These are phyloP conservation scores for Ariopsis seemanni DNA, from an alignment of 2,113 vertebrate species.

Conservation along the genomic window DNA sequence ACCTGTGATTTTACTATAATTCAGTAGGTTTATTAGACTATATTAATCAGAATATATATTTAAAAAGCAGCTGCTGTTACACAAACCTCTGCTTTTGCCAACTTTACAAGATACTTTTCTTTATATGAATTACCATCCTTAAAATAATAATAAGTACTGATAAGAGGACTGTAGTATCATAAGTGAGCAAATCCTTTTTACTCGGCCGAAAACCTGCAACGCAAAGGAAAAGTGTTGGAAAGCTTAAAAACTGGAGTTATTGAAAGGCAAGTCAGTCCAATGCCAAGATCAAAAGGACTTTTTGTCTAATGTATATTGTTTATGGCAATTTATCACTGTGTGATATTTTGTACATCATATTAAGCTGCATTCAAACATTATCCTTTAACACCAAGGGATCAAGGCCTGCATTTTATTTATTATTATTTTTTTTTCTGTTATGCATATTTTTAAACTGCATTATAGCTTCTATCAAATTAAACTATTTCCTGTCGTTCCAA, in stretches of 20 bases:
- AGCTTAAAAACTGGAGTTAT: slow-evolving; percentile 29
- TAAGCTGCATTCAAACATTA: slow-evolving; percentile 75
- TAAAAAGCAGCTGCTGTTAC: slow-evolving; percentile 63
- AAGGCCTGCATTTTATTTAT: slow-evolving; percentile 75
- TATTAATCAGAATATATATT: slow-evolving; percentile 2
- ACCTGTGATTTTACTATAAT: background rate
- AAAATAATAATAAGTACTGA: slow-evolving; percentile 52
- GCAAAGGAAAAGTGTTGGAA: slow-evolving; percentile 66
- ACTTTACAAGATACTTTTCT: slow-evolving; percentile 62
- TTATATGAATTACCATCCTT: slow-evolving; percentile 48
- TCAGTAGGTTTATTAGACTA: background rate
- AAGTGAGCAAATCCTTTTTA: slow-evolving; percentile 69
- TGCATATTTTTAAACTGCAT: slow-evolving; percentile 75
- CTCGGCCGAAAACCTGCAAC: slow-evolving; percentile 72
- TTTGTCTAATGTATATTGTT: slow-evolving; percentile 68
- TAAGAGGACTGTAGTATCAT: slow-evolving; percentile 72
- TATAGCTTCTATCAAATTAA: slow-evolving; percentile 71
- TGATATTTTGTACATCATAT: slow-evolving; percentile 86
- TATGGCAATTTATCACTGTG: slow-evolving; percentile 87
- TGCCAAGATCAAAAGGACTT: slow-evolving; percentile 75
- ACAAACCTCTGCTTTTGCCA: slow-evolving; percentile 64
- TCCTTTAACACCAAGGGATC: slow-evolving; percentile 74
- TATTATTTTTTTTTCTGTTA: slow-evolving; percentile 75
- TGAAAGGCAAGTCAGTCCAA: slow-evolving; percentile 67
- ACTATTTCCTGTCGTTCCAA: slow-evolving; percentile 39